Evolutionary conservation across 2,888 invertebrate species (phyloP), one percentile per base, ranked within the genome.

Genomic region (Pecten maximus): DNA sequence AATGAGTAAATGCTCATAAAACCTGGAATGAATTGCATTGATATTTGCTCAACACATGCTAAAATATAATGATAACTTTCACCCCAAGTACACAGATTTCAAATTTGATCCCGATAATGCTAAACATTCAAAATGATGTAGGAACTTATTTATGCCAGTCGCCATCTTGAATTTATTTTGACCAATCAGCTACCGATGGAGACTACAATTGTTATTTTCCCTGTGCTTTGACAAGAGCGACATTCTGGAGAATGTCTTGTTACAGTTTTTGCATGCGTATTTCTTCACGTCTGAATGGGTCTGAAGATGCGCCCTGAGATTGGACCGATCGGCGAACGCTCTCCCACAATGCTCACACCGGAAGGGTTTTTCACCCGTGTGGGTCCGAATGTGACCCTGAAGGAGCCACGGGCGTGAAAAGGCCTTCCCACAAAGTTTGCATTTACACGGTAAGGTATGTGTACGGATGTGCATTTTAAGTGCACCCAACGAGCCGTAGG

Each of bases 391-490:
- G 97, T 99, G 99, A 0, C 99, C 99, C 97, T 99, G 99, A 40
- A 99, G 97, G 90, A 99, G 97, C 99, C 99, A 99, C 4, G 99
- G 99, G 23, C 99, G 97, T 40, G 99, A 99, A 97, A 99, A 99
- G 12, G 99, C 99, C 96, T 99, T 99, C 54, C 99, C 99, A 96
- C 99, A 99, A 87, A 99, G 97, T 94, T 98, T 98, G 96, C 99
- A 99, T 97, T 99, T 99, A 97, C 99, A 99, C 12, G 99, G 99
- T 95, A 99, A 97, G 0, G 99, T 99, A 97, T 99, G 99, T 6
- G 99, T 99, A 92, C 99, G 98, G 94, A 99, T 99, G 97, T 99
- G 99, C 99, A 99, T 99, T 97, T 99, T 99, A 16, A 99, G 97
- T 0, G 99, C 99, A 0, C 99, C 99, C 93, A 99, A 97, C 0